A percentile compares a stretch with the other conserved stretches of the same genome.
Evolutionary conservation across 2,888 invertebrate genomes (phyloP).

Genomic region (Pterostichus niger): DNA sequence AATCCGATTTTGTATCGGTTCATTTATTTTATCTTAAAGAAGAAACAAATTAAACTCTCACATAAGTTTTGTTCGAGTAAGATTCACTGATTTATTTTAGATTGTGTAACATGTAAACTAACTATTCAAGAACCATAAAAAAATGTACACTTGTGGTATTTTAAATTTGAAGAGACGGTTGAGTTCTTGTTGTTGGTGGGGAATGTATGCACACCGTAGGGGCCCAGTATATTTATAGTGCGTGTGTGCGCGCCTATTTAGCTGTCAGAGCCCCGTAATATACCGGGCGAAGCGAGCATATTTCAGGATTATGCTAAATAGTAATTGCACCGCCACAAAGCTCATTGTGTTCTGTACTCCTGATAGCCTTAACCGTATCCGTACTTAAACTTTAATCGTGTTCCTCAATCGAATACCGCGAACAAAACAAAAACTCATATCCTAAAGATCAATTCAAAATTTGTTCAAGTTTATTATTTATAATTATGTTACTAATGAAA

Average conservation of each 20-base stretch:
- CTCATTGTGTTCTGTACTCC: constrained; percentile 58
- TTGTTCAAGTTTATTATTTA: background rate
- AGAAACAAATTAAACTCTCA: too few relatives aligned
- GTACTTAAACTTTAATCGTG: background rate
- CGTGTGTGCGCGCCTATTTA: constrained; percentile 61
- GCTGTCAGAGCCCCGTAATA: constrained; percentile 65
- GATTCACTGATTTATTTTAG: too few relatives aligned
- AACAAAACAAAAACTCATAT: background rate
- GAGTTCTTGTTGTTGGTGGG: background rate
- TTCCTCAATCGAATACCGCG: background rate
- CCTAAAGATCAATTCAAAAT: background rate
- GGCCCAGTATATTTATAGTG: constrained; percentile 59
- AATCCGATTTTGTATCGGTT: too few relatives aligned
- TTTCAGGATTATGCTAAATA: constrained; percentile 67
- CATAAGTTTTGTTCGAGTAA: too few relatives aligned
- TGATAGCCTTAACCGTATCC: constrained; percentile 19
- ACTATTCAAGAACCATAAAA: background rate
- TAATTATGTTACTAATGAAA: too few relatives aligned
- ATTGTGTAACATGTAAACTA: too few relatives aligned
- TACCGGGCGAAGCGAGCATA: constrained; percentile 57
- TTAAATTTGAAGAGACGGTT: constrained; percentile 1
- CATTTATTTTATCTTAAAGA: too few relatives aligned
- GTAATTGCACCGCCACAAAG: constrained; percentile 63
- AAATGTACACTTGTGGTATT: background rate
- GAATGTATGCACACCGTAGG: constrained; percentile 19